Evolutionary conservation across 2,888 invertebrate species (phyloP).

Genomic region (Conistra vaccinii): DNA sequence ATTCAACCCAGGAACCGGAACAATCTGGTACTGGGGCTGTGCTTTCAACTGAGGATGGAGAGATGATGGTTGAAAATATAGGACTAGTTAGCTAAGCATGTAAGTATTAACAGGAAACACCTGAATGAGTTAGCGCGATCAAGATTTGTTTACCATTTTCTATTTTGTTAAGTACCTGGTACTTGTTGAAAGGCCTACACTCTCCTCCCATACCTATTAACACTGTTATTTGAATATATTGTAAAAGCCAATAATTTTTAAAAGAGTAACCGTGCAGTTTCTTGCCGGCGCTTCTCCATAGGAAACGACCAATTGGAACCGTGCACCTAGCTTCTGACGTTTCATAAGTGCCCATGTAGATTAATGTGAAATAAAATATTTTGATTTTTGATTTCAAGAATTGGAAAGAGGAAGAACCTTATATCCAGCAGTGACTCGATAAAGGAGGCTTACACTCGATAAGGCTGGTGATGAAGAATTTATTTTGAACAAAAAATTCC

Average conservation of each 20-base stretch:
- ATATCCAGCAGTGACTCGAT: background rate
- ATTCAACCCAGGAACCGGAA: conserved; percentile 91
- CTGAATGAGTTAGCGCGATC: background rate
- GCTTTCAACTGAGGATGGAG: conserved; percentile 79
- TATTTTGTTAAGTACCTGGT: too few species aligned
- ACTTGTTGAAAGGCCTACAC: too few species aligned
- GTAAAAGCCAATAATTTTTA: too few species aligned
- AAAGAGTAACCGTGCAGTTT: too few species aligned
- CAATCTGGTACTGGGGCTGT: conserved; percentile 92
- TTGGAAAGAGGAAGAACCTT: background rate
- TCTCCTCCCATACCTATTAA: too few species aligned
- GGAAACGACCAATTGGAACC: too few species aligned
- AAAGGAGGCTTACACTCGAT: background rate
- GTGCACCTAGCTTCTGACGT: too few species aligned
- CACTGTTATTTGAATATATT: too few species aligned
- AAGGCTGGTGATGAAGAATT: background rate
- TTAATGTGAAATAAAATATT: too few species aligned
- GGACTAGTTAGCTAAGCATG: background rate
- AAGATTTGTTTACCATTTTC: too few species aligned
- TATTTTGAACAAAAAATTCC: background rate
- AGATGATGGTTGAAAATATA: background rate
- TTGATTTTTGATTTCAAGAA: background rate
- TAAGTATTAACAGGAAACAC: background rate
- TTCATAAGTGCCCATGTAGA: too few species aligned
- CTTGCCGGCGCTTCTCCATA: too few species aligned